Percentiles rank a stretch among this genome's conserved stretches.
Evolutionary conservation across 1,140 invertebrate genomes (phyloP).

Genomic region (Achroia grisella): DNA sequence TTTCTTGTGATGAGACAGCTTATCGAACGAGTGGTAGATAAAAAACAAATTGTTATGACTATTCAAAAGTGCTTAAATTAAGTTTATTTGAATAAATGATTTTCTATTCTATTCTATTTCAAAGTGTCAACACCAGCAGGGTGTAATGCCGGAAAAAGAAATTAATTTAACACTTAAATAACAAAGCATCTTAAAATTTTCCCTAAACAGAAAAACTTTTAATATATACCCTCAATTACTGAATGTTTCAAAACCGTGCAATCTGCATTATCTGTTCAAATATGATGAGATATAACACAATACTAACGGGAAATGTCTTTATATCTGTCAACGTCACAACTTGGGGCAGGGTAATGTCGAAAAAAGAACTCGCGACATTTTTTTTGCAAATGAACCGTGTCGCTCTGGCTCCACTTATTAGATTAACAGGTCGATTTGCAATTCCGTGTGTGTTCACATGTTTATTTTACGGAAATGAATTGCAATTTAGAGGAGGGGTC

Average conservation of each 20-base stretch:
- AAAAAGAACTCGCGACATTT: slow-evolving; percentile 53
- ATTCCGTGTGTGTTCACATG: slow-evolving; percentile 62
- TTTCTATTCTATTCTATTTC: too few species aligned
- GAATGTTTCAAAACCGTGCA: slow-evolving; percentile 46
- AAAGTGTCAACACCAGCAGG: too few species aligned
- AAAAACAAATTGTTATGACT: too few species aligned
- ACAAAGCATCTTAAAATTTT: too few species aligned
- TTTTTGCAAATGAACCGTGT: slow-evolving; percentile 67
- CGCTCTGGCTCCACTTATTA: slow-evolving; percentile 55
- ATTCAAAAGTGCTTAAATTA: too few species aligned
- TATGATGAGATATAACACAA: slow-evolving; percentile 46
- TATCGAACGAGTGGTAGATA: too few species aligned
- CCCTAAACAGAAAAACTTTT: too few species aligned
- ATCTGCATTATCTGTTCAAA: slow-evolving; percentile 60
- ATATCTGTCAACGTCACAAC: slow-evolving; percentile 66
- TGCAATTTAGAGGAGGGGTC: slow-evolving; percentile 45
- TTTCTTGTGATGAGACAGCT: too few species aligned
- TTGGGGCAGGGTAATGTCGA: slow-evolving; percentile 26
- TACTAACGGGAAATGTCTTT: slow-evolving; percentile 54
- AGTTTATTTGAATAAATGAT: too few species aligned
- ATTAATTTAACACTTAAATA: too few species aligned
- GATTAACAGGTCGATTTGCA: slow-evolving; percentile 69
- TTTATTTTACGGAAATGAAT: slow-evolving; percentile 72
- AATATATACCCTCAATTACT: slow-evolving; percentile 7
- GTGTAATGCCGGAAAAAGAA: too few species aligned